Percentiles rank a stretch among this genome's conserved stretches.
Conservation (phyloP, 2,113 vertebrate genomes). For the Todiramphus chloris region DNA sequence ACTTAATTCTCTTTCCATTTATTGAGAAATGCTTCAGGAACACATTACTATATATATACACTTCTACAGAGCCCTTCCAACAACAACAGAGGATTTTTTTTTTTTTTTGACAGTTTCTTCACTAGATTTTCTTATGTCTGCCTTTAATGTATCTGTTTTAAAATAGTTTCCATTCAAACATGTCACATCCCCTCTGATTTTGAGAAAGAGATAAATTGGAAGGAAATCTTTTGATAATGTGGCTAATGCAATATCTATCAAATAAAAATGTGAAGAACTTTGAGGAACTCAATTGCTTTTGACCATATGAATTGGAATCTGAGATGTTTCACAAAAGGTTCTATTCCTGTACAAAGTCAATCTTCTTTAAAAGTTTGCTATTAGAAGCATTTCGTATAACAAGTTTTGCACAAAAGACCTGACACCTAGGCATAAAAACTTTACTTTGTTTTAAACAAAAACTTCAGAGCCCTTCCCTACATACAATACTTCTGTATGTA, state of each 20-base stretch:
- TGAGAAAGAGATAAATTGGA: not conserved
- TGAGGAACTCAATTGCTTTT: not conserved
- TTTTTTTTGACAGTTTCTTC: not conserved
- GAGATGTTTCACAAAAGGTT: not conserved
- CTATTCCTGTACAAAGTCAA: not conserved
- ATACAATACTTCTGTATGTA: not conserved
- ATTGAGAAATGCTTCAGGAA: not conserved
- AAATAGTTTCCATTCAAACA: not conserved
- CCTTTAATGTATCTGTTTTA: not conserved
- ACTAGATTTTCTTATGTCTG: not conserved
- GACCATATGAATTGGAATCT: not conserved
- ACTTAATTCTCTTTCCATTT: not conserved
- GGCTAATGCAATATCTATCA: not conserved
- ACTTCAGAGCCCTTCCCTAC: not conserved
- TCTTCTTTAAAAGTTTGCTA: not conserved
- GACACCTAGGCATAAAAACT: not conserved
- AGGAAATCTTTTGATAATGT: not conserved
- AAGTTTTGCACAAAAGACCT: not conserved
- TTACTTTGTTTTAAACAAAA: not conserved
- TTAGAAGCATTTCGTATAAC: not conserved
- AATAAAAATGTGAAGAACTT: not conserved
- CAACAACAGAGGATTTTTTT: not conserved
- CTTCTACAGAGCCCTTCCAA: not conserved
- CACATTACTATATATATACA: not conserved
- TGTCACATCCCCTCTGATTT: not conserved